Base-by-base conservation (phyloP, 2,888 invertebrate species). In the Andrena chrysosceles region DNA sequence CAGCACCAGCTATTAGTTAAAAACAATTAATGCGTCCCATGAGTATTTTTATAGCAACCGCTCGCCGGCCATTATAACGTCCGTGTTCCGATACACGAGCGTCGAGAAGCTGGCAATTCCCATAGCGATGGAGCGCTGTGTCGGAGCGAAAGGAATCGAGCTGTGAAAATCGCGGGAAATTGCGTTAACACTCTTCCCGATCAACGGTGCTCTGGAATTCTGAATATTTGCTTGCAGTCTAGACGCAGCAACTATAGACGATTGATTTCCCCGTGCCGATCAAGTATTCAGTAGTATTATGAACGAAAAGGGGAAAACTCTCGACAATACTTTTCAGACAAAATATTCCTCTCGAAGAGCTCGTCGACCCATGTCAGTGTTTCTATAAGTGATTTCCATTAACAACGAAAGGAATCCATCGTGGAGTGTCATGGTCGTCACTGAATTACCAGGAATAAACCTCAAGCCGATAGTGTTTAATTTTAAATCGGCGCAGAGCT, bases 11-110 rank as follows among this genome's bases (percentile, higher is more conserved):
- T 67, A 72, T 80, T 77, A 68, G 75, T 85, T 82, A 77, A 85
- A 85, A 85, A 85, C 64, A 78, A 75, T 82, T 77, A 83, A 85
- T 77, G 66, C 48, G 68, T 69, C 85, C 71, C 70, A 2, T 23
- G 84, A 49, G 79, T 71, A 82, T 79, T 85, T 84, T 82, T 85
- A 80, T 74, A 68, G 26, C 29, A 64, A 48, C 68, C 1, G 5
- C 60, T 6, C 33, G 42, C n/a, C 33, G 56, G 54, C 67, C 48
- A 63, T 83, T 83, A 66, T 48, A 35, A 8, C 62, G 63, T 26
- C 62, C 63, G 52, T 73, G 73, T 60, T 72, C 42, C 77, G 84
- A 80, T 80, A 68, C 60, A 42, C 23, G 66, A 48, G 42, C 54
- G n/a, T n/a, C 7, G 48, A 6, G 26, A 29, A n/a, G 48, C 68